Evolutionary conservation across 37 sponge, comb jelly and placozoan genomes (phyloP).

Genomic region (Spongia lamella): DNA sequence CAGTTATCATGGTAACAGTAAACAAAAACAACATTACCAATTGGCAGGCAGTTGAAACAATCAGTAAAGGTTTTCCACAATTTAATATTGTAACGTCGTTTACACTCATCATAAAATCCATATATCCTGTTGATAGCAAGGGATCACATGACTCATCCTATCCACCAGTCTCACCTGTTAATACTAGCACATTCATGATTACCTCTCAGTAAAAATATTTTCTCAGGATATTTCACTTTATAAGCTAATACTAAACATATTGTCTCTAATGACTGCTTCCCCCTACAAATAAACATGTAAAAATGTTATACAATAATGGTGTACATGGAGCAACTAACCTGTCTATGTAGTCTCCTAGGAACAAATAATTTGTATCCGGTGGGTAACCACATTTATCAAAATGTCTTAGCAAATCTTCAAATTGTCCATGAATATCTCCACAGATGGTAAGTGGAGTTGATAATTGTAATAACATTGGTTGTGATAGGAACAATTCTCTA

Average conservation of each 20-base stretch:
- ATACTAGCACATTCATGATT: constrained; percentile 93
- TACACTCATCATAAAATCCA: constrained; percentile 96
- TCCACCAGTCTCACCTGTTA: constrained; percentile 50
- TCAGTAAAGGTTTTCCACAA: constrained; percentile 94
- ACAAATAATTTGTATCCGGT: constrained; percentile 80
- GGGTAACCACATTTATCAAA: constrained; percentile 85
- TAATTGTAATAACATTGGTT: constrained; percentile 87
- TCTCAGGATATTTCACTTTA: constrained; percentile 86
- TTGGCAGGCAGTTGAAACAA: constrained; percentile 90
- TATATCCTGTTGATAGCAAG: constrained; percentile 74
- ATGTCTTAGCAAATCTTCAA: constrained; percentile 75
- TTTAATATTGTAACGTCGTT: constrained; percentile 92
- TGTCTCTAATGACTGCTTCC: constrained; percentile 80
- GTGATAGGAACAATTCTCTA: constrained; percentile 79
- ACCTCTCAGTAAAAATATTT: constrained; percentile 82
- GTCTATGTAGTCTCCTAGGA: constrained; percentile 91
- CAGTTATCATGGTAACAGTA: neutral
- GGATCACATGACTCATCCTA: neutral
- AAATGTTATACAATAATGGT: no score
- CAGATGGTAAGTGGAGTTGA: constrained; percentile 79
- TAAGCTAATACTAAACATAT: constrained; percentile 85
- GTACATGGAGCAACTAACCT: constrained; percentile 33
- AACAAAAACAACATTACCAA: constrained; percentile 40
- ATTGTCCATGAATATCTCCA: constrained; percentile 94
- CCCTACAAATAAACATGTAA: constrained; percentile 32